Evolutionary conservation across 2,797 vertebrate genomes (phyloP).

Genomic region (Danio albolineatus): DNA sequence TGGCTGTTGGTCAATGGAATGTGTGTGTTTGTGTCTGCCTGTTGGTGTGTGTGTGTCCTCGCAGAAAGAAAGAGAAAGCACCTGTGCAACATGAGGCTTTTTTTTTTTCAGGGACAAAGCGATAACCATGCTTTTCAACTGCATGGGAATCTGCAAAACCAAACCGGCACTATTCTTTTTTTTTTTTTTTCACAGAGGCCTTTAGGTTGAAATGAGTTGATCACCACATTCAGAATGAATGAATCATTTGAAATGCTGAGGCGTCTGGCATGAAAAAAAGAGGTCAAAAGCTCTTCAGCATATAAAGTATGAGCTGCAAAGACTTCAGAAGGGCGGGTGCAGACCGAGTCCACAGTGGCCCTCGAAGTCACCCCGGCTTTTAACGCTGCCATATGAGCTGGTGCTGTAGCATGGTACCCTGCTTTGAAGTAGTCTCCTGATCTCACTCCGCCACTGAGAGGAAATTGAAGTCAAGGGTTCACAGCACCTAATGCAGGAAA

Average conservation of each 20-base stretch:
- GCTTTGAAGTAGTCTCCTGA: conserved; percentile 74
- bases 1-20: conserved; percentile 64
- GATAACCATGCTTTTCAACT: conserved; percentile 19
- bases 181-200: conserved; percentile 21
- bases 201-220: conserved; percentile 49
- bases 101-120: conserved; percentile 40
- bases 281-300: conserved; percentile 51
- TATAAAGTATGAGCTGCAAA: conserved; percentile 28
- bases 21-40: conserved; percentile 9
- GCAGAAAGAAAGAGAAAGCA: conserved; percentile 26
- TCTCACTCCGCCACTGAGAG: conserved; percentile 70
- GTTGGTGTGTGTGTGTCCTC: not conserved
- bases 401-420: conserved; percentile 59
- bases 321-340: conserved; percentile 59
- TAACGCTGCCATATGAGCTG: conserved; percentile 57
- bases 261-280: conserved; percentile 38
- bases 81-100: conserved; percentile 13
- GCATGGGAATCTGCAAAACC: conserved; percentile 13
- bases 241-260: conserved; percentile 47
- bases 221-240: conserved; percentile 47
- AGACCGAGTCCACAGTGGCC: conserved; percentile 59
- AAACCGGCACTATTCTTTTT: not conserved
- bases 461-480: conserved; percentile 81
- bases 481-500: conserved; percentile 71
- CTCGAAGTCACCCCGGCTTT: conserved; percentile 54